Evolutionary conservation across 2,113 vertebrate genomes (phyloP).

Genomic region (Lampris megalopsis): DNA sequence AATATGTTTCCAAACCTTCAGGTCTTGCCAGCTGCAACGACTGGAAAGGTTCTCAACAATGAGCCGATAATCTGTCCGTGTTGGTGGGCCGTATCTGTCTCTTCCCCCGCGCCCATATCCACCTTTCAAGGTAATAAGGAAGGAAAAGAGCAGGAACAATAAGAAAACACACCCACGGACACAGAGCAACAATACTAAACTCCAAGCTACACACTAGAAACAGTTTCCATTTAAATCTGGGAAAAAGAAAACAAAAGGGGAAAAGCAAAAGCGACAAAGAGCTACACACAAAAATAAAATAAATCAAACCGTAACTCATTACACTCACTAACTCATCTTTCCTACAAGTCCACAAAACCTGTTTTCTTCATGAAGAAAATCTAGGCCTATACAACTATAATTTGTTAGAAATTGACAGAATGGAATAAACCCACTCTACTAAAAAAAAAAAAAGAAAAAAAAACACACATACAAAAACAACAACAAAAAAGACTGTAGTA

Average conservation of each 20-base stretch:
- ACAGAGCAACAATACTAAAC: slow-evolving; percentile 49
- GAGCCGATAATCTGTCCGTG: slow-evolving; percentile 96
- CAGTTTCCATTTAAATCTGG: slow-evolving; percentile 51
- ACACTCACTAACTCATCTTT: slow-evolving; percentile 15
- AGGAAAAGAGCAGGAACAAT: slow-evolving; percentile 80
- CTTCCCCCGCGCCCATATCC: slow-evolving; percentile 94
- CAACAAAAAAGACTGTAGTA: slow-evolving; percentile 67
- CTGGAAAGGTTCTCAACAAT: slow-evolving; percentile 99
- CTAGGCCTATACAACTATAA: slow-evolving; percentile 37
- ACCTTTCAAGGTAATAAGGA: slow-evolving; percentile 91
- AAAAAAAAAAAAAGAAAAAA: slow-evolving; percentile 28
- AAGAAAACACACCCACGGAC: slow-evolving; percentile 60
- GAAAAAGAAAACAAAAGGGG: slow-evolving; percentile 46
- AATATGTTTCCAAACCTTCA: slow-evolving; percentile 86
- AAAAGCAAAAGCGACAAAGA: slow-evolving; percentile 51
- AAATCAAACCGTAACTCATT: slow-evolving; percentile 1
- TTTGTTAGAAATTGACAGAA: slow-evolving; percentile 30
- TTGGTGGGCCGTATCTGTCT: slow-evolving; percentile 95
- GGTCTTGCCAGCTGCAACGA: slow-evolving; percentile 97
- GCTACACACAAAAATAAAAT: slow-evolving; percentile 5
- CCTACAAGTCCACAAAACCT: background rate
- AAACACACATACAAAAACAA: slow-evolving; percentile 48
- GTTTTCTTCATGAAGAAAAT: slow-evolving; percentile 4
- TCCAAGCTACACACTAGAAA: slow-evolving; percentile 65
- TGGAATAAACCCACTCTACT: slow-evolving; percentile 29